Evolutionary conservation across 1,140 invertebrate genomes (phyloP).

Genomic region (Neuroterus valhalla): DNA sequence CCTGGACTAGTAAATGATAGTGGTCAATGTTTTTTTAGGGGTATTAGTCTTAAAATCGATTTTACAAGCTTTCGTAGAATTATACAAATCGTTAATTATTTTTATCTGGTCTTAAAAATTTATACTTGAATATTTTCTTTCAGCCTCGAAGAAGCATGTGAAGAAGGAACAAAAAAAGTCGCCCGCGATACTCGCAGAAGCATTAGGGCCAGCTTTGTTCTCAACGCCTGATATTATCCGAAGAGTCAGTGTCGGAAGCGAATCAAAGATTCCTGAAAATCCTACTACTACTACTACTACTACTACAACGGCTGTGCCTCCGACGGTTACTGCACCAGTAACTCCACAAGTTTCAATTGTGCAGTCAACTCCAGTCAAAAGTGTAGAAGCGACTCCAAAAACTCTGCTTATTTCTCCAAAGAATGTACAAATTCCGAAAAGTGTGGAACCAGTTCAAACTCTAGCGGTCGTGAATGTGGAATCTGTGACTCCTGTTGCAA

Average conservation of each 20-base stretch:
- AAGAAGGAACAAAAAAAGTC: conserved; percentile 83
- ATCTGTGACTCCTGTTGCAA: neutral
- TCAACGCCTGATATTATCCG: conserved; percentile 87
- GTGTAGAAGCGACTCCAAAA: conserved; percentile 47
- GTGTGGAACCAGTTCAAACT: neutral
- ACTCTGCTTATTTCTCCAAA: conserved; percentile 39
- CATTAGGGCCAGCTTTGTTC: conserved; percentile 81
- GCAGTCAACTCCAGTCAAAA: conserved; percentile 14
- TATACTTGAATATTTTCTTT: conserved; percentile 48
- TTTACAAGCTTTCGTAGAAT: too few species aligned
- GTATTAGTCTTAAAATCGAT: conserved; percentile 14
- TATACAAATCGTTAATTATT: neutral
- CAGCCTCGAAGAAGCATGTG: conserved; percentile 72
- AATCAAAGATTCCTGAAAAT: conserved; percentile 72
- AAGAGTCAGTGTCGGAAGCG: conserved; percentile 74
- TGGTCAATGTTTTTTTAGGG: neutral
- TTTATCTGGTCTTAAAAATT: conserved; percentile 58
- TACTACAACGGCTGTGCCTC: conserved; percentile 34
- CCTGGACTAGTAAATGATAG: neutral
- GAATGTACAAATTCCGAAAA: neutral
- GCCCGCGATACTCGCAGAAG: conserved; percentile 77
- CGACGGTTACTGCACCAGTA: conserved; percentile 32
- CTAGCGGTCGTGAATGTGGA: neutral
- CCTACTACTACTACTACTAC: conserved; percentile 55
- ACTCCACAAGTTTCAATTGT: neutral